Percentiles rank a stretch among this genome's conserved stretches.
Conservation (phyloP, 1,140 invertebrate genomes). For the Pseudomyrmex sp. region DNA sequence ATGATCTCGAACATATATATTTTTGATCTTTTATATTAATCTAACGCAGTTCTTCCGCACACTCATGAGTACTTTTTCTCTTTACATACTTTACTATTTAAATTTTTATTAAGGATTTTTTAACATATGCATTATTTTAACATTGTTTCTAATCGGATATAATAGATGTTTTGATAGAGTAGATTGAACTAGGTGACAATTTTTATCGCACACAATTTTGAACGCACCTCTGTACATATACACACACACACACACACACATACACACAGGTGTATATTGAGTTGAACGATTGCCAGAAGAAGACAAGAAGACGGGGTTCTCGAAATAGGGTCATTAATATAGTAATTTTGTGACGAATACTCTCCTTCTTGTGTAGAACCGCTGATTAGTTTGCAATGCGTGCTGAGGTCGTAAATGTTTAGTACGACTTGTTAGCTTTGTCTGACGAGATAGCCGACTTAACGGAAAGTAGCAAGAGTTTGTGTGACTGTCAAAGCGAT, state of each 20-base stretch:
- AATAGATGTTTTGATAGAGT: conserved; percentile 7
- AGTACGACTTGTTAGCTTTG: conserved; percentile 44
- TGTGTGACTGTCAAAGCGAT: conserved; percentile 27
- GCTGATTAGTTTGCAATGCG: conserved; percentile 52
- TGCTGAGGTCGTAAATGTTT: conserved; percentile 47
- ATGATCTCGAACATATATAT: too few species aligned
- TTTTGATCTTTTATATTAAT: conserved; percentile 1
- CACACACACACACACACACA: not conserved
- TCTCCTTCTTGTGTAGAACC: conserved; percentile 28
- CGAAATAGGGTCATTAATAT: conserved; percentile 51
- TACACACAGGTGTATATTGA: not conserved
- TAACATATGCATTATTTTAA: not conserved
- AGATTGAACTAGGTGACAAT: conserved; percentile 2
- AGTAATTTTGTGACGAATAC: conserved; percentile 36
- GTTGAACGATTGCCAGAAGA: conserved; percentile 11
- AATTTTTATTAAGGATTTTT: not conserved
- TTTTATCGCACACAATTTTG: conserved; percentile 26
- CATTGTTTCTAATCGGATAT: not conserved
- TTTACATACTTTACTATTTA: not conserved
- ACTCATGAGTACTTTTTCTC: too few species aligned
- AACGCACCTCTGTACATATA: not conserved
- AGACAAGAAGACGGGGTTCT: conserved; percentile 8
- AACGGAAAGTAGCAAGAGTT: conserved; percentile 5
- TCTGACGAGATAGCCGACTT: not conserved
- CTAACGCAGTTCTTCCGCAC: not conserved